phyloP scores from a whole-genome alignment of 1,140 invertebrate genomes.

The Elysia chlorotica region DNA sequence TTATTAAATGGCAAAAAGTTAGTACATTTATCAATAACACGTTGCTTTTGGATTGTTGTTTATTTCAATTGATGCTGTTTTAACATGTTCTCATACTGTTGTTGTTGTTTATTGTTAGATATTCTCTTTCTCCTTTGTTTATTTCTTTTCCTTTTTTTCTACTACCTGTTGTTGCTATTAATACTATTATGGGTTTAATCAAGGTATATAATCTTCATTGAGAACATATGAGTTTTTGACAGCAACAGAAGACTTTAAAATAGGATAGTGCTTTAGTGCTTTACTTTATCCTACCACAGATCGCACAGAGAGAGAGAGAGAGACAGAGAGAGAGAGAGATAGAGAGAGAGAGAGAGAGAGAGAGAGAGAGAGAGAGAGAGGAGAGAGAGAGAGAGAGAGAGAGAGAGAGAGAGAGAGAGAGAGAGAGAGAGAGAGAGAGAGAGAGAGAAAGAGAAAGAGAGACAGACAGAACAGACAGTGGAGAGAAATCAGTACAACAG shows the following conservation, averaged over 20 bases:
- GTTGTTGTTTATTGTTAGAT: neutral
- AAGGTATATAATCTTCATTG: no score
- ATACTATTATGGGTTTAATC: no score
- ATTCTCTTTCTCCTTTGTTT: neutral
- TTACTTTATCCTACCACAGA: neutral
- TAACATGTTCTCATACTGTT: neutral
- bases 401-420: neutral
- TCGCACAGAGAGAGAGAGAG: neutral
- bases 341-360: neutral
- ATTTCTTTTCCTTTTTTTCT: no score
- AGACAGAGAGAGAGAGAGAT: neutral
- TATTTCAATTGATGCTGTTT: neutral
- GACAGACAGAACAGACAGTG: no score
- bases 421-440: no score
- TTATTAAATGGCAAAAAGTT: no score
- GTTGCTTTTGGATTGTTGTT: neutral
- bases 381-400: neutral
- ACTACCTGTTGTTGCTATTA: no score
- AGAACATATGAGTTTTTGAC: neutral
- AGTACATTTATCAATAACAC: neutral
- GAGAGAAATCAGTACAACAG: no score
- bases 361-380: neutral
- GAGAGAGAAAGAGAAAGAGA: no score
- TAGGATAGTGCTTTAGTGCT: neutral
- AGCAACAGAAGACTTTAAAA: neutral